These are phyloP conservation scores for Watersipora subatra DNA, from an alignment of 1,140 invertebrate species.

Conservation along the genomic window DNA sequence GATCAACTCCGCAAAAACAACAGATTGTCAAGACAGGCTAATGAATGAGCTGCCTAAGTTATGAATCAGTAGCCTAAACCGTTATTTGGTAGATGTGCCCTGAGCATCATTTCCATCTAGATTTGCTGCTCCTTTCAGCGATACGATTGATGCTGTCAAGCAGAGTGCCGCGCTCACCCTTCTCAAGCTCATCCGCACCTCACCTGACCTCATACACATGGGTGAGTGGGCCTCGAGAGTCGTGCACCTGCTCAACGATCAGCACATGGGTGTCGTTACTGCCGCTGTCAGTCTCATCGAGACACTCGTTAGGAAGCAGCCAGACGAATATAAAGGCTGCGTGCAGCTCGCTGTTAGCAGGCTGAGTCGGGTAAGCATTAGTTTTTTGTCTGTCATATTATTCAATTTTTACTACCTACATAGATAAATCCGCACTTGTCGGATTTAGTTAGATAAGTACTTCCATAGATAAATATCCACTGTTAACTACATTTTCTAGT, in stretches of 20 bases:
- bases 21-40: not conserved
- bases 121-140: slow-evolving; percentile 50
- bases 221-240: slow-evolving; percentile 98
- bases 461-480: too few species aligned
- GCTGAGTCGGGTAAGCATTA: slow-evolving; percentile 61
- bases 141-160: slow-evolving; percentile 99
- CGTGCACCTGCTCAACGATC: slow-evolving; percentile 95
- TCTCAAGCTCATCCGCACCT: slow-evolving; percentile 76
- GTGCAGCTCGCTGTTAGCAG: slow-evolving; percentile 93
- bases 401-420: too few species aligned
- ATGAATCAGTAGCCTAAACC: too few species aligned
- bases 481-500: too few species aligned
- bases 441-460: too few species aligned
- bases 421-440: too few species aligned
- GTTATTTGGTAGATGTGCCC: too few species aligned
- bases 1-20: too few species aligned
- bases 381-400: too few species aligned
- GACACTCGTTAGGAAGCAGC: slow-evolving; percentile 92
- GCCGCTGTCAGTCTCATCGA: slow-evolving; percentile 95
- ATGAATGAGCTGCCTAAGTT: slow-evolving; percentile 8
- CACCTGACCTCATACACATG: slow-evolving; percentile 77
- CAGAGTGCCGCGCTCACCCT: slow-evolving; percentile 96
- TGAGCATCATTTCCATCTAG: too few species aligned
- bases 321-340: slow-evolving; percentile 98
- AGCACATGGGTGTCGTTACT: slow-evolving; percentile 97